These are phyloP conservation scores for Ophioninae sp. DNA, from an alignment of 2,888 invertebrate species.

Conservation along the genomic window DNA sequence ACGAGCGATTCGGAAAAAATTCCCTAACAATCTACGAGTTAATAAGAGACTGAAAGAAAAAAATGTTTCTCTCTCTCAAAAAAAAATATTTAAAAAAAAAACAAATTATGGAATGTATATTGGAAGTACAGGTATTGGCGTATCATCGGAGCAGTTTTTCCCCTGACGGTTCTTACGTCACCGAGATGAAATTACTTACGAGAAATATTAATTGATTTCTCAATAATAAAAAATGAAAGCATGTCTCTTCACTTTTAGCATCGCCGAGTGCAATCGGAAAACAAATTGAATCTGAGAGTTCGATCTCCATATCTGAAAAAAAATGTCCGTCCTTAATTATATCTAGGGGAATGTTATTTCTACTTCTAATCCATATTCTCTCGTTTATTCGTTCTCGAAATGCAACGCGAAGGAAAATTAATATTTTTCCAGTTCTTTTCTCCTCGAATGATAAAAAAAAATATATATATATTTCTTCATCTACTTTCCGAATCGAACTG, in stretches of 20 bases:
- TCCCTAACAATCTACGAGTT: neutral
- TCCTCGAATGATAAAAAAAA: neutral
- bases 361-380: neutral
- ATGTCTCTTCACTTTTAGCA: too few relatives aligned
- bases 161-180: neutral
- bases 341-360: neutral
- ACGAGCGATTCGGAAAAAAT: neutral
- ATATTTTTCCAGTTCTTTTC: neutral
- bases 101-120: neutral
- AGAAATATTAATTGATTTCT: neutral
- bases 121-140: neutral
- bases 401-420: neutral
- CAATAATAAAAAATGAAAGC: too few relatives aligned
- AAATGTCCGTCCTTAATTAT: neutral
- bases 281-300: neutral
- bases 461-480: neutral
- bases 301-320: neutral
- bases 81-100: neutral
- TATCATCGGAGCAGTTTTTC: neutral
- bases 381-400: neutral
- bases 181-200: neutral
- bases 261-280: too few relatives aligned
- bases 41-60: neutral
- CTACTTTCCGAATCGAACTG: neutral
- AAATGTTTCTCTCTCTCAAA: too few relatives aligned